phyloP scores from a whole-genome alignment of 2,797 vertebrate species.

The Clangula hyemalis region DNA sequence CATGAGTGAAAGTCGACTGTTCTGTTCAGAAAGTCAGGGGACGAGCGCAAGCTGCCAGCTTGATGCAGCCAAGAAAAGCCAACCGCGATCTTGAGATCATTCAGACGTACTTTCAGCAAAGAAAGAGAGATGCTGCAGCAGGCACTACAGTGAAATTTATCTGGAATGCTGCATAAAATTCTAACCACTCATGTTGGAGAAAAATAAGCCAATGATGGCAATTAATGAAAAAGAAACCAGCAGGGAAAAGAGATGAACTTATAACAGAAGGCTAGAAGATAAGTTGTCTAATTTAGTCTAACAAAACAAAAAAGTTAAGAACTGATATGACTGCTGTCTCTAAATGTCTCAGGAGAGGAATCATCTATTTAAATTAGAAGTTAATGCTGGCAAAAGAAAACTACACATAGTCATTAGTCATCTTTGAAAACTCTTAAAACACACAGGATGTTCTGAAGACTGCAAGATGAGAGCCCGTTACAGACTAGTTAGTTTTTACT shows the following conservation, averaged over 20 bases:
- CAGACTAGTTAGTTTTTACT: not conserved
- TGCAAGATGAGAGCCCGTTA: not conserved
- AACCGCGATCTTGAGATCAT: not conserved
- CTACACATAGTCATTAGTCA: not conserved
- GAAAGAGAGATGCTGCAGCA: not conserved
- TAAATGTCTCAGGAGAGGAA: not conserved
- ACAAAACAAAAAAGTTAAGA: not conserved
- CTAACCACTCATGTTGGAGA: not conserved
- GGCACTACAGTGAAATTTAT: not conserved
- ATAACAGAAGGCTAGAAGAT: not conserved
- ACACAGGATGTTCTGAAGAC: not conserved
- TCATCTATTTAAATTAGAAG: not conserved
- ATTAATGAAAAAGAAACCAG: not conserved
- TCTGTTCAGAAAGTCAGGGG: not conserved
- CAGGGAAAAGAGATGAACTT: not conserved
- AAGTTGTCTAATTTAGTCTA: not conserved
- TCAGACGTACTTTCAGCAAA: not conserved
- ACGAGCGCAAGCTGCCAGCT: not conserved
- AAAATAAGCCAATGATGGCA: not conserved
- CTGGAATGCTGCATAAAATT: not conserved
- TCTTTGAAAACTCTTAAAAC: not conserved
- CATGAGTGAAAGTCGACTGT: not conserved
- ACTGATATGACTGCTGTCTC: not conserved
- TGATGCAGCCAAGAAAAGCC: slow-evolving; percentile 7
- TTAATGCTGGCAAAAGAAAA: not conserved